Evolutionary conservation across 2,797 vertebrate species (phyloP).

Genomic region (Gadopsis marmoratus): DNA sequence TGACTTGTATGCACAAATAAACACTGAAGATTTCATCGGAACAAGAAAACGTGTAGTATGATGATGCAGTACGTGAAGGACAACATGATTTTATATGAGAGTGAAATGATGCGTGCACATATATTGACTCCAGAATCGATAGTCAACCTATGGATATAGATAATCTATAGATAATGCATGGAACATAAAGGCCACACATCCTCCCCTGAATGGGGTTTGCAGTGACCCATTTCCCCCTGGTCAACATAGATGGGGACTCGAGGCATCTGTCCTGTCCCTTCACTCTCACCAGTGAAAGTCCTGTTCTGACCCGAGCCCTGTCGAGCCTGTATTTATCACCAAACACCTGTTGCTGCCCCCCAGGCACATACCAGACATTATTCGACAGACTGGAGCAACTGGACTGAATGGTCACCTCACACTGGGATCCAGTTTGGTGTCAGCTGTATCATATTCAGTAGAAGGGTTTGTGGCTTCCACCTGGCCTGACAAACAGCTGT

Average conservation of each 20-base stretch:
- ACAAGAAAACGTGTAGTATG: background rate
- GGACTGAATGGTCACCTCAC: constrained; percentile 47
- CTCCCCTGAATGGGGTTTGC: background rate
- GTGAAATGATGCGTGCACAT: background rate
- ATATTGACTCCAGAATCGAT: constrained; percentile 38
- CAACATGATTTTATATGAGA: background rate
- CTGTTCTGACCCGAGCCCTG: background rate
- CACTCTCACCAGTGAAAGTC: constrained; percentile 23
- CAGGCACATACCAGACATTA: constrained; percentile 60
- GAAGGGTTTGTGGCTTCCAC: constrained; percentile 24
- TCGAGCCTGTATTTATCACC: constrained; percentile 37
- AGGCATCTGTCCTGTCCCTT: constrained; percentile 38
- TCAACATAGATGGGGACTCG: background rate
- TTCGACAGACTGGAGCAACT: constrained; percentile 49
- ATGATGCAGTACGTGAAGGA: constrained; percentile 3
- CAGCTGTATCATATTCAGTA: constrained; percentile 40
- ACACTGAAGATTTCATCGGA: background rate
- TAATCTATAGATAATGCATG: constrained; percentile 54
- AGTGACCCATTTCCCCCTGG: constrained; percentile 12
- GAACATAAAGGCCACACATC: constrained; percentile 28
- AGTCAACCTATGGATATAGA: constrained; percentile 36
- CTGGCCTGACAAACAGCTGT: constrained; percentile 47
- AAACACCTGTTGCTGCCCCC: constrained; percentile 46
- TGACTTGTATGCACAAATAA: background rate
- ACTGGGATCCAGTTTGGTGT: constrained; percentile 33